Base-by-base conservation (phyloP, 2,888 invertebrate genomes). In the Adelphocoris suturalis region DNA sequence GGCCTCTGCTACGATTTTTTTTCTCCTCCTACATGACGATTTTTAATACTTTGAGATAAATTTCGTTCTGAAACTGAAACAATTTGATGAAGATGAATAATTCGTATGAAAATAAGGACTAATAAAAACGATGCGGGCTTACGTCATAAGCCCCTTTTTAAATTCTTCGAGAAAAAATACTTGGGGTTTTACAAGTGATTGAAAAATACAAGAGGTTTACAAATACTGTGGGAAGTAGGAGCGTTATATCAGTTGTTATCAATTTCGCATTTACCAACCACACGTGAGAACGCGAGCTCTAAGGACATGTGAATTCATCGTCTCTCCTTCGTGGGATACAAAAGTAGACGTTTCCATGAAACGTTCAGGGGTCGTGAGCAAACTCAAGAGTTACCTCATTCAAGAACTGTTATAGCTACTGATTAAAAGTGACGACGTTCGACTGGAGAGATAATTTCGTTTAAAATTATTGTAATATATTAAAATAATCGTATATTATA, bases 261-360 rank as follows among this genome's bases (percentile, higher is more conserved):
- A 23, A 68, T 68, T 19, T 23, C 23, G 68, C 23, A 23, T 68
- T 68, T 68, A 23, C 23, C 68, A 68, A 68, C 68, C 23, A 23
- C 68, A 68, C 68, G 68, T 68, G 68, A 68, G 68, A 68, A 23
- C 68, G 68, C 23, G 19, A 23, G 23, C 1, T 68, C 23, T 68
- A 68, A 68, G 68, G 68, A 68, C 68, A 68, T 68, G 68, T 68
- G 68, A 68, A 68, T 68, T 23, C 23, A 27, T 23, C 68, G 68
- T 23, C 27, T 23, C 68, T 23, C 68, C 13, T 68, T 19, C 68
- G 68, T 68, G 68, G 68, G 68, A 68, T 68, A 68, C 16, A n/a
- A n/a, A 52, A 16, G 13, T 52, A 2, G 52, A 52, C 13, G 16
- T 57, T 57, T n/a, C 57, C 57, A 57, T n/a, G 57, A 57, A 57